Evolutionary conservation across 1,140 invertebrate species (phyloP), one percentile per base, ranked within the genome.

Genomic region (Lasioglossum albipes): DNA sequence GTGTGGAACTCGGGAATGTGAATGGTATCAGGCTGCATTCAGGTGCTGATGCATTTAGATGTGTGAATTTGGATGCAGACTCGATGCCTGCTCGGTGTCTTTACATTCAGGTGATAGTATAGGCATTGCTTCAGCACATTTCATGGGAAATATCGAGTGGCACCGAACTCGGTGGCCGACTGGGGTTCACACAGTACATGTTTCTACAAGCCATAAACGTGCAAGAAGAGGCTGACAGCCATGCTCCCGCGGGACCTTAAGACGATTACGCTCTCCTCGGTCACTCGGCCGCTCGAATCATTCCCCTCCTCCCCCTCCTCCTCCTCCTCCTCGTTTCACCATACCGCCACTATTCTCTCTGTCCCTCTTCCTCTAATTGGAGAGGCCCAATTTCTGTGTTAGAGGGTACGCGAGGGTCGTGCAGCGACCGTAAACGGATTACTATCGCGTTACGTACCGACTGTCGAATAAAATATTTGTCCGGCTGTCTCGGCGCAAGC

Each of bases 301-400:
- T 54, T 54, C 52, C 52, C 49, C 13, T 16, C 18, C 16, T 0
- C 12, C 18, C 70, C 81, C 81, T 79, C n/a, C 75, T 27, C 1
- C 27, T 27, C 27, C 27, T 27, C 27, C 27, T 27, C 36, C 36
- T 36, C 36, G 36, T 36, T 36, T 36, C 36, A 36, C 36, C 36
- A 36, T 36, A 36, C 36, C 36, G 36, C 36, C 36, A 36, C 36
- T 2, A 36, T 9, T 52, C n/a, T 42, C n/a, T 57, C 52, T 52
- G 36, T 45, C 20, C 18, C 36, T 22, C 66, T 22, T 82, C 83
- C 70, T 73, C 79, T 87, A 89, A 90, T 90, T 88, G 84, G 82
- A 85, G 82, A 78, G 76, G 84, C 79, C 77, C 89, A 90, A 90
- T 90, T 90, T 90, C 80, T 83, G 78, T 80, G 82, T 88, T 85